Percentiles rank a stretch among this genome's conserved stretches.
These are phyloP conservation scores for Neelides sp. DNA, from an alignment of 1,140 invertebrate species.

Conservation along the genomic window DNA sequence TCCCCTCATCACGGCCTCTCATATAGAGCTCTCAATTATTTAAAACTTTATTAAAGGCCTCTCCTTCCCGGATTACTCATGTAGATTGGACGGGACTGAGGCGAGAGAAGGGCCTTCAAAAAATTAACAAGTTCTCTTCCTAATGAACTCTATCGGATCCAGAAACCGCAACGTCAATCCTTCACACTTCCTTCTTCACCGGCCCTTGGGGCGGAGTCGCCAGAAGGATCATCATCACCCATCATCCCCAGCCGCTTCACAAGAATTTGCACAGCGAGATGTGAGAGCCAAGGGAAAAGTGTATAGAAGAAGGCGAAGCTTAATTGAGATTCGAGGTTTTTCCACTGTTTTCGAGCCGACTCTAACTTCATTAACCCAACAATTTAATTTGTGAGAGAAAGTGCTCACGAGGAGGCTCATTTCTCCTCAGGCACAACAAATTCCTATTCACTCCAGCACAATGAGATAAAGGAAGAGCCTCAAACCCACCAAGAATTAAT, in stretches of 20 bases:
- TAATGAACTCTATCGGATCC: slow-evolving; percentile 21
- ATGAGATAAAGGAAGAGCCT: too few relatives aligned
- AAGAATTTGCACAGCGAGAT: too few relatives aligned
- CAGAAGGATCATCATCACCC: too few relatives aligned
- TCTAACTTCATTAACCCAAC: slow-evolving; percentile 26
- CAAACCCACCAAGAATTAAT: too few relatives aligned
- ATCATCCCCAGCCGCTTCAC: too few relatives aligned
- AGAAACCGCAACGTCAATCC: slow-evolving; percentile 17
- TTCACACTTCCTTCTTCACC: too few relatives aligned
- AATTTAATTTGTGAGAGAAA: slow-evolving; percentile 27
- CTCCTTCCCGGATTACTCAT: slow-evolving; percentile 9
- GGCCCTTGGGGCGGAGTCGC: too few relatives aligned
- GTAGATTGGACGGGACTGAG: too few relatives aligned
- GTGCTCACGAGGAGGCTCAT: too few relatives aligned
- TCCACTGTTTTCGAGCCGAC: slow-evolving; percentile 18
- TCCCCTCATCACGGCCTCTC: slow-evolving; percentile 23
- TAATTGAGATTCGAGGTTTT: slow-evolving; percentile 27
- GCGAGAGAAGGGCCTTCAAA: slow-evolving; percentile 18
- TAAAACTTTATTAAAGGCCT: slow-evolving; percentile 26
- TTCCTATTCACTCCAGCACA: too few relatives aligned
- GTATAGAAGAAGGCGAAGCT: slow-evolving; percentile 14
- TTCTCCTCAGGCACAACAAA: too few relatives aligned
- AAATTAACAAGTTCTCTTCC: slow-evolving; percentile 21
- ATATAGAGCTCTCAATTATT: slow-evolving; percentile 27
- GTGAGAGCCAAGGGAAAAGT: background rate